These are phyloP conservation scores for Dicroscelio sp. DNA, from an alignment of 2,888 invertebrate genomes.

Conservation along the genomic window DNA sequence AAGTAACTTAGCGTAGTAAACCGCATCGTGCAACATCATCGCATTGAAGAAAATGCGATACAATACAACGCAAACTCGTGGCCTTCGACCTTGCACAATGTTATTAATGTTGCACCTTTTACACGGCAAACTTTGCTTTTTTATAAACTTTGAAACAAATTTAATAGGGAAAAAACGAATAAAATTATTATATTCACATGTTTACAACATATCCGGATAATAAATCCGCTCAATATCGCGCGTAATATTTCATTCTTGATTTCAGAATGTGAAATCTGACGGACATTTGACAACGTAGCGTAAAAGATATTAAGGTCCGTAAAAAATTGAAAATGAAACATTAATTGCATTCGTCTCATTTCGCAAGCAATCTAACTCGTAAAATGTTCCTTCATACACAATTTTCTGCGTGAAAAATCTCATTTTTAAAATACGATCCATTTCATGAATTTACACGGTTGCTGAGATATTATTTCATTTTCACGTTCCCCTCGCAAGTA, in stretches of 20 bases:
- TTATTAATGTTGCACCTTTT: constrained; percentile 46
- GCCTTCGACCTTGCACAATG: constrained; percentile 28
- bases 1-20: constrained; percentile 68
- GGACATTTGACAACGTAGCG: background rate
- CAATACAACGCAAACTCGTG: constrained; percentile 44
- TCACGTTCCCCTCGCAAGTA: constrained; percentile 36
- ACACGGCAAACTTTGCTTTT: constrained; percentile 18
- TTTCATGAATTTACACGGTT: constrained; percentile 49
- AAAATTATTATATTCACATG: too few relatives aligned
- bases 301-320: background rate
- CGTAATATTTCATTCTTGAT: too few relatives aligned
- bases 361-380: constrained; percentile 23
- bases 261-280: too few relatives aligned
- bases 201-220: too few relatives aligned
- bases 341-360: constrained; percentile 15
- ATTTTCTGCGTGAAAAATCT: constrained; percentile 27
- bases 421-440: constrained; percentile 51
- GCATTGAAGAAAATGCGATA: constrained; percentile 58
- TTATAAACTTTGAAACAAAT: constrained; percentile 49
- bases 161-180: too few relatives aligned
- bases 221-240: too few relatives aligned
- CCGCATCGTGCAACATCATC: constrained; percentile 69
- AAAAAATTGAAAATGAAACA: background rate
- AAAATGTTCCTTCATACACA: constrained; percentile 21
- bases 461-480: constrained; percentile 45